A percentile compares a stretch with the other conserved stretches of the same genome.
Evolutionary conservation across 2,797 vertebrate species (phyloP).

Genomic region (Microctenopoma lineatum): DNA sequence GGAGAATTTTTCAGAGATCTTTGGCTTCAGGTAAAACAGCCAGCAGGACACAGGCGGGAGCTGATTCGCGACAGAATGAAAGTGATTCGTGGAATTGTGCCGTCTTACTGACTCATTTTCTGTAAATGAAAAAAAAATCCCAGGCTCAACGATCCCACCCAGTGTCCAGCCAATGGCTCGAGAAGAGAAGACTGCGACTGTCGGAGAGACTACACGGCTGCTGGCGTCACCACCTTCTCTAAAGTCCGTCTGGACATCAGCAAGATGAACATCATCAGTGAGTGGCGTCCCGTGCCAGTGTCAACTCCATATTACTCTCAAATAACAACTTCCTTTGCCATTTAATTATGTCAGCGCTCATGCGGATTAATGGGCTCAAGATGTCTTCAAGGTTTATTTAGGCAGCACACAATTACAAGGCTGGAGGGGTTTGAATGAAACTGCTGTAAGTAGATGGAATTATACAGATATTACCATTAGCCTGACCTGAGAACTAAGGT

Average conservation of each 20-base stretch:
- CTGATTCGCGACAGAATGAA: constrained; percentile 35
- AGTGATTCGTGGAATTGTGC: constrained; percentile 21
- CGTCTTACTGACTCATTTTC: not conserved
- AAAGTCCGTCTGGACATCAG: constrained; percentile 93
- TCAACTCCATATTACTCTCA: constrained; percentile 52
- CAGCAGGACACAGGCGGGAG: constrained; percentile 40
- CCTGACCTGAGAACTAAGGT: constrained; percentile 46
- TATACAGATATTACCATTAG: constrained; percentile 51
- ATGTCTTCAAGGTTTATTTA: constrained; percentile 74
- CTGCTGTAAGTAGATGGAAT: constrained; percentile 60
- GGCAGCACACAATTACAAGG: constrained; percentile 63
- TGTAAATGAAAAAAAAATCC: constrained; percentile 52
- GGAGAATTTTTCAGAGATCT: constrained; percentile 98
- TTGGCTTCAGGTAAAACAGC: constrained; percentile 91
- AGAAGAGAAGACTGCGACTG: constrained; percentile 92
- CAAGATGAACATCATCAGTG: constrained; percentile 95
- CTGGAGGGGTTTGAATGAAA: constrained; percentile 60
- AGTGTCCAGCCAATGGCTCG: constrained; percentile 93
- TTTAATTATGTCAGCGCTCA: constrained; percentile 73
- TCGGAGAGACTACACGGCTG: constrained; percentile 91
- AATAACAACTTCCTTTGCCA: constrained; percentile 65
- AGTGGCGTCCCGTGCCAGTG: constrained; percentile 76
- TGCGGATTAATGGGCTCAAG: constrained; percentile 84
- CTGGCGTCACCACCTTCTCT: constrained; percentile 92
- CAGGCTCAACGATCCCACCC: constrained; percentile 94